Conservation (phyloP, 2,113 vertebrate species). For the Procavia capensis region DNA sequence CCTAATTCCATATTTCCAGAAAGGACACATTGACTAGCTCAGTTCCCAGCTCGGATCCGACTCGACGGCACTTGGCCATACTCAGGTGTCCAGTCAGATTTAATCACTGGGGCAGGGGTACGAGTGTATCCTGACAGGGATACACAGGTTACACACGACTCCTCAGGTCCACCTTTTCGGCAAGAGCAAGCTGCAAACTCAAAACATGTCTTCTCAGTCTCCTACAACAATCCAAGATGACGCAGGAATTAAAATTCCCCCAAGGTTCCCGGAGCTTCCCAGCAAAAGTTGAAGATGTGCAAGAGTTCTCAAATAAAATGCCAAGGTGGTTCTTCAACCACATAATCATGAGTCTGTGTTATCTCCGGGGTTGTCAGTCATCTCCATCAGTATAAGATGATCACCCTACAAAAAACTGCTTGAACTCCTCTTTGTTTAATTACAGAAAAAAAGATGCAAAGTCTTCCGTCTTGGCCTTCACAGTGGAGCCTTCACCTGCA, state of each 20-base stretch:
- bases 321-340: not conserved
- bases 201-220: not conserved
- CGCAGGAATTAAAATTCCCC: not conserved
- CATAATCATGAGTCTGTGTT: not conserved
- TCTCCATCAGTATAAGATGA: not conserved
- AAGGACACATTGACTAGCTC: not conserved
- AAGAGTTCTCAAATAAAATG: not conserved
- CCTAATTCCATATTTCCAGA: not conserved
- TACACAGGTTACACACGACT: not conserved
- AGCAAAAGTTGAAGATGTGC: not conserved
- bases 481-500: not conserved
- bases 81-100: not conserved
- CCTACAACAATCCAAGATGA: not conserved
- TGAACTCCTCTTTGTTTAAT: not conserved
- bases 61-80: no score
- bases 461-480: not conserved
- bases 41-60: no score
- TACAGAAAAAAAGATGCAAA: not conserved
- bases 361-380: not conserved
- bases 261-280: not conserved
- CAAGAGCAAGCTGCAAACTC: conserved; percentile 7
- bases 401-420: not conserved
- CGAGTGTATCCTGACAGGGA: not conserved
- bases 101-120: not conserved
- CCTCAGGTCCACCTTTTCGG: not conserved